These are phyloP conservation scores for Xyrichtys novacula DNA, from an alignment of 2,797 vertebrate species.

Conservation along the genomic window DNA sequence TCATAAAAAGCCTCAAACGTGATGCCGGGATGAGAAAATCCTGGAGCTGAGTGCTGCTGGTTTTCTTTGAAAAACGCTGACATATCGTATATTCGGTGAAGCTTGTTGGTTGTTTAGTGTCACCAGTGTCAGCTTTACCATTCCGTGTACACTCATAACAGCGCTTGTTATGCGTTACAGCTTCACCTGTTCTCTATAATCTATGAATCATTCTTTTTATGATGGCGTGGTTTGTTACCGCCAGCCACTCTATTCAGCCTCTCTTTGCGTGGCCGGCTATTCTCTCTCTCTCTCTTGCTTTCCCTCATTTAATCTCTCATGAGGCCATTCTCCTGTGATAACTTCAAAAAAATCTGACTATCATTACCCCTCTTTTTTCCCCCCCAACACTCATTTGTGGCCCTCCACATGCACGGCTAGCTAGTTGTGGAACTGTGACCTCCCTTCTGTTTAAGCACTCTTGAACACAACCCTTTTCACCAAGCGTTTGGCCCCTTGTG, in stretches of 20 bases:
- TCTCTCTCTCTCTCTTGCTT: slow-evolving; percentile 9
- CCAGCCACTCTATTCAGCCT: slow-evolving; percentile 54
- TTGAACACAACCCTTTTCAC: slow-evolving; percentile 52
- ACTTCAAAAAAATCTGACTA: slow-evolving; percentile 35
- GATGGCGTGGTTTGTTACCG: slow-evolving; percentile 54
- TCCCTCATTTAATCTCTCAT: slow-evolving; percentile 54
- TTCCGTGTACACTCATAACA: slow-evolving; percentile 40
- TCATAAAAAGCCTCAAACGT: slow-evolving; percentile 22
- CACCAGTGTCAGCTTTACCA: slow-evolving; percentile 29
- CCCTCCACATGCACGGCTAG: slow-evolving; percentile 47
- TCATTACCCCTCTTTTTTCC: slow-evolving; percentile 41
- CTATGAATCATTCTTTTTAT: slow-evolving; percentile 66
- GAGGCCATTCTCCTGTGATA: slow-evolving; percentile 47
- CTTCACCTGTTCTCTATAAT: slow-evolving; percentile 36
- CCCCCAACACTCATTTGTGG: slow-evolving; percentile 33
- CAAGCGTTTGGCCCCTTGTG: slow-evolving; percentile 49
- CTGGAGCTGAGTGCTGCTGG: not conserved
- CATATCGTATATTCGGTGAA: slow-evolving; percentile 21
- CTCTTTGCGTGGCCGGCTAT: slow-evolving; percentile 21
- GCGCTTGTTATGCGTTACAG: slow-evolving; percentile 33
- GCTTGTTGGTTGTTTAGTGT: not conserved
- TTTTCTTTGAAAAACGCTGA: slow-evolving; percentile 14
- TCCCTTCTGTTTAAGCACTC: slow-evolving; percentile 52
- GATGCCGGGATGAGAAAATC: slow-evolving; percentile 36
- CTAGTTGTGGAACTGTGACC: slow-evolving; percentile 47